phyloP scores from a whole-genome alignment of 2,888 invertebrate species.

The Drepana falcataria region DNA sequence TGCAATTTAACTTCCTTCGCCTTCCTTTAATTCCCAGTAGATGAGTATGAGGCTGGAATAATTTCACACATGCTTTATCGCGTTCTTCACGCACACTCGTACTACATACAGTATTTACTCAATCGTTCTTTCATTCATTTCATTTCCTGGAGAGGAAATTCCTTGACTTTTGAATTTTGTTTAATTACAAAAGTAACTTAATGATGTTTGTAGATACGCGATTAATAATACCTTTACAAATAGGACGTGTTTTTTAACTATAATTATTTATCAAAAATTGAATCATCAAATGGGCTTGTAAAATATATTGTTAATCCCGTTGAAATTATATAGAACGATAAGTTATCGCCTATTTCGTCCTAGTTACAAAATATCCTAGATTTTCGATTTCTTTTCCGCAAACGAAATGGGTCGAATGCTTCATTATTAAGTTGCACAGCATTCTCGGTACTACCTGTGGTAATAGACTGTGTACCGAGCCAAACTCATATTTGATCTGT shows the following conservation, averaged over 20 bases:
- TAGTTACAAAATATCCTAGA: too few relatives aligned
- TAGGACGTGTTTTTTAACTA: too few relatives aligned
- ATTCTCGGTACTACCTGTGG: conserved; percentile 18
- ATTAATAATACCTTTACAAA: too few relatives aligned
- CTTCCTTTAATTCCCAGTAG: conserved; percentile 26
- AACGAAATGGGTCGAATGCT: conserved; percentile 28
- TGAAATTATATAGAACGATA: too few relatives aligned
- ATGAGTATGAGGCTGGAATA: conserved; percentile 28
- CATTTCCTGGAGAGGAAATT: neutral
- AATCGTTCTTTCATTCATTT: conserved; percentile 10
- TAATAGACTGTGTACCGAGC: conserved; percentile 22
- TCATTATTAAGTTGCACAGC: conserved; percentile 24
- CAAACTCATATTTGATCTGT: conserved; percentile 52
- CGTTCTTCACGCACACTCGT: conserved; percentile 16
- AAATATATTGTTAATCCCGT: too few relatives aligned
- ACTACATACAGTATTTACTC: conserved; percentile 23
- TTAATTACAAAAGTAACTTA: conserved; percentile 16
- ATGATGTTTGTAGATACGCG: conserved; percentile 6
- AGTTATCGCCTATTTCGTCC: too few relatives aligned
- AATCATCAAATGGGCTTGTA: too few relatives aligned
- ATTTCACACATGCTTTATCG: conserved; percentile 38
- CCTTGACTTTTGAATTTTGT: neutral
- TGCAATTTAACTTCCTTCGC: conserved; percentile 40
- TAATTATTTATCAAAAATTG: too few relatives aligned
- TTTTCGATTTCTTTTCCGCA: too few relatives aligned